phyloP scores from a whole-genome alignment of 2,797 vertebrate species.

The Numenius phaeopus region DNA sequence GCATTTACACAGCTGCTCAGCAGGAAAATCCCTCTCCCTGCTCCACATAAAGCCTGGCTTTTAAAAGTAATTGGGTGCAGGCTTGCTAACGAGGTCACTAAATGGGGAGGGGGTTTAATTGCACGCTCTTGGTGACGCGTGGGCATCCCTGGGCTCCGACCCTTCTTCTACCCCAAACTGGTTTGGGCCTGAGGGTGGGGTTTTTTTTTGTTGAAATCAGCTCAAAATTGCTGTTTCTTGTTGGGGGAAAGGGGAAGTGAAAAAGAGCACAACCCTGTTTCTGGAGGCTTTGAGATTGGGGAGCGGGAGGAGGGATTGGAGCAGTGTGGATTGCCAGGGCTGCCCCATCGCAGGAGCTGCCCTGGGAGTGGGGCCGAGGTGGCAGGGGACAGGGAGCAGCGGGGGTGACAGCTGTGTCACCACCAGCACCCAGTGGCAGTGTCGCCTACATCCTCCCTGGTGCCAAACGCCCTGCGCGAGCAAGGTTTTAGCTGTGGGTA shows the following conservation, averaged over 20 bases:
- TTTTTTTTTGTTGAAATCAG: neutral
- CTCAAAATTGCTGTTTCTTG: neutral
- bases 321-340: neutral
- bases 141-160: fast-evolving
- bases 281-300: neutral
- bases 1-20: conserved; percentile 13
- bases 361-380: neutral
- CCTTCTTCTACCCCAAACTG: fast-evolving
- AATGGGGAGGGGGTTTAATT: neutral
- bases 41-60: neutral
- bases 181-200: neutral
- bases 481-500: neutral
- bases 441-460: fast-evolving
- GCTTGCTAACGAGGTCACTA: neutral
- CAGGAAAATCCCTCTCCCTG: conserved; percentile 16
- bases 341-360: neutral
- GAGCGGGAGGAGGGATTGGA: too few species aligned
- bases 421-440: fast-evolving
- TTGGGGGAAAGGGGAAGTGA: too few species aligned
- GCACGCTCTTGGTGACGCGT: neutral
- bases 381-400: neutral
- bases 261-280: fast-evolving
- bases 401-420: neutral
- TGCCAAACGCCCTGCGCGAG: fast-evolving
- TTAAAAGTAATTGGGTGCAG: neutral